Conservation (phyloP, 2,797 vertebrate species). For the Pangasius larnaudii region DNA sequence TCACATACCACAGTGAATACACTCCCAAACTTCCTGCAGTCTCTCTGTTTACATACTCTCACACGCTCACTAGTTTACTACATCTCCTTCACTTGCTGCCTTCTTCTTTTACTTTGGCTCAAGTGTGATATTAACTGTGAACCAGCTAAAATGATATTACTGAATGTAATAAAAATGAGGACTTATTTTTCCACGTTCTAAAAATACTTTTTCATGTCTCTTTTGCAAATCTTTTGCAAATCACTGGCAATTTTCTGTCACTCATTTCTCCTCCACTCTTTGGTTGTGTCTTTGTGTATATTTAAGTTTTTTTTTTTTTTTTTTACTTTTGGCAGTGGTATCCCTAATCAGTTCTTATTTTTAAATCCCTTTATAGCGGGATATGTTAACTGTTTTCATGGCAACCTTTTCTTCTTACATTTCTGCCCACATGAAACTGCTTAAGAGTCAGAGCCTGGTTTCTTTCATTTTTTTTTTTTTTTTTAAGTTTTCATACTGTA, state of each 20-base stretch:
- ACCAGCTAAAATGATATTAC: not conserved
- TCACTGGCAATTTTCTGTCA: not conserved
- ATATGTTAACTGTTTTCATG: slow-evolving; percentile 2
- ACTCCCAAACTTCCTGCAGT: slow-evolving; percentile 33
- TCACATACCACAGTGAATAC: slow-evolving; percentile 29
- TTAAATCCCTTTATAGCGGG: not conserved
- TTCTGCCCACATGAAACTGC: not conserved
- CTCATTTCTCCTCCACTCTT: not conserved
- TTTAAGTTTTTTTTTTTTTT: not conserved
- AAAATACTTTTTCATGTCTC: not conserved
- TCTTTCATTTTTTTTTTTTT: too few species aligned
- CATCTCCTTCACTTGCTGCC: not conserved
- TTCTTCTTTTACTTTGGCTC: not conserved
- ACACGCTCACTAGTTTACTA: not conserved
- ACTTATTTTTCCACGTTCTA: not conserved
- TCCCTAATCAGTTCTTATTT: not conserved
- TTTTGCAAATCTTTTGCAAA: too few species aligned
- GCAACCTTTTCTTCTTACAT: not conserved
- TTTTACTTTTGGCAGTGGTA: not conserved
- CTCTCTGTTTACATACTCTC: slow-evolving; percentile 19
- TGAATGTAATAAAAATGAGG: not conserved
- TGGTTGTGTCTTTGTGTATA: not conserved
- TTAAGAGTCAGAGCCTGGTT: not conserved
- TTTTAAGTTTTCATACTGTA: not conserved
- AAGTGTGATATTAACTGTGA: not conserved